A percentile compares a stretch with the other conserved stretches of the same genome.
Conservation (phyloP, 2,113 vertebrate species). For the Melierax canorus region DNA sequence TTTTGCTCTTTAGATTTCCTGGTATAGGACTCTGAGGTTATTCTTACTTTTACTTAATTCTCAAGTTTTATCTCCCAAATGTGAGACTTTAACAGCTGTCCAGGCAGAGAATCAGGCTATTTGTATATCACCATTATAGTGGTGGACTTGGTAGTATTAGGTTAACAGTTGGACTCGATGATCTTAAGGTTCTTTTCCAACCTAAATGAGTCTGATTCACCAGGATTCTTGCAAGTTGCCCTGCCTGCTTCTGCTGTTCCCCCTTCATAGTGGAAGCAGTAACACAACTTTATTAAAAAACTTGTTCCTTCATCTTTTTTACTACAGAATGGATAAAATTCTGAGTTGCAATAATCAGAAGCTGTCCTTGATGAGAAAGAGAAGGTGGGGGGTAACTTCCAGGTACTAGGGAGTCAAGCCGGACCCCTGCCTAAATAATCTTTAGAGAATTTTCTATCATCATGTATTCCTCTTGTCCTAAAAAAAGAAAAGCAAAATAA, state of each 20-base stretch:
- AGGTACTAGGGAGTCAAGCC: neutral
- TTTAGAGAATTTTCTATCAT: constrained; percentile 57
- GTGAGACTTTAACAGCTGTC: neutral
- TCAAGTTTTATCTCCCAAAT: neutral
- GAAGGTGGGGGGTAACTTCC: neutral
- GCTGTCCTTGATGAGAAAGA: neutral
- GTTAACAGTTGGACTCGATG: neutral
- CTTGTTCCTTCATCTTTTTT: neutral
- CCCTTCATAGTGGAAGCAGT: neutral
- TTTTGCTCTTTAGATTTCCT: neutral
- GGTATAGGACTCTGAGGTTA: neutral
- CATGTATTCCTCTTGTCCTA: neutral
- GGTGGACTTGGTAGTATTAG: neutral
- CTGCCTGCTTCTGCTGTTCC: neutral
- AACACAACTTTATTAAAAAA: neutral
- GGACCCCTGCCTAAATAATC: constrained; percentile 30
- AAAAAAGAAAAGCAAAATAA: neutral
- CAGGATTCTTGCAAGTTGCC: neutral
- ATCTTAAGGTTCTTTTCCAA: neutral
- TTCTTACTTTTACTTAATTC: neutral
- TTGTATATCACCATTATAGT: neutral
- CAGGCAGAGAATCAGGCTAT: neutral
- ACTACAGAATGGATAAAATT: neutral
- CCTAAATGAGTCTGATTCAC: neutral
- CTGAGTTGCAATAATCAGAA: neutral